These are phyloP conservation scores for Agelastica alni DNA, from an alignment of 2,888 invertebrate species.

Conservation along the genomic window DNA sequence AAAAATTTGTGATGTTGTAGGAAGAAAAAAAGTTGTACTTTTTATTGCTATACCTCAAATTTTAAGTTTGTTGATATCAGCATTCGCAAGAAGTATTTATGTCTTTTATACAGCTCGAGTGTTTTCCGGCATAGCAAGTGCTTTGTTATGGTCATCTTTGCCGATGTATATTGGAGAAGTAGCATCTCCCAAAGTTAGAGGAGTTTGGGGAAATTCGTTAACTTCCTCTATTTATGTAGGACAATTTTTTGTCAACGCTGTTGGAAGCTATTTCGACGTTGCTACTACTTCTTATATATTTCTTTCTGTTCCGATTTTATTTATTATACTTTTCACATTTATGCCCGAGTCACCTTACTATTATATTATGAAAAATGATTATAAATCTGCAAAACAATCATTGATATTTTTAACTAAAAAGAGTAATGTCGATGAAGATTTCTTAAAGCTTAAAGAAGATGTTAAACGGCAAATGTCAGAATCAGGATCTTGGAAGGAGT, in stretches of 20 bases:
- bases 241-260: constrained; percentile 11
- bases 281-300: constrained; percentile 59
- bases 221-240: constrained; percentile 10
- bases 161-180: constrained; percentile 23
- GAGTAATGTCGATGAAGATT: constrained; percentile 37
- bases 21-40: constrained; percentile 44
- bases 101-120: constrained; percentile 44
- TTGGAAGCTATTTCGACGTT: constrained; percentile 25
- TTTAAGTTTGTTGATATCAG: constrained; percentile 38
- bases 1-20: constrained; percentile 41
- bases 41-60: constrained; percentile 42
- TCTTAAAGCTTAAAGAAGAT: constrained; percentile 32
- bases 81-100: constrained; percentile 38
- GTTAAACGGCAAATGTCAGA: constrained; percentile 44
- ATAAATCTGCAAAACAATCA: constrained; percentile 34
- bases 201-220: constrained; percentile 15
- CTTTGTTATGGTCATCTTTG: constrained; percentile 34
- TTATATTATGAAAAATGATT: constrained; percentile 34
- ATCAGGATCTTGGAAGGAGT: constrained; percentile 41
- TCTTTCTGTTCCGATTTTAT: constrained; percentile 61
- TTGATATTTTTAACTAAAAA: constrained; percentile 35
- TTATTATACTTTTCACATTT: constrained; percentile 61
- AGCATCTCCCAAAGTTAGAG: constrained; percentile 19
- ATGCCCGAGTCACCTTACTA: constrained; percentile 62
- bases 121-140: constrained; percentile 39